Evolutionary conservation across 35 echinoderm and acorn worm genomes (phyloP), one percentile per base, ranked within the genome.

Genomic region (Nesometra sesokonis): DNA sequence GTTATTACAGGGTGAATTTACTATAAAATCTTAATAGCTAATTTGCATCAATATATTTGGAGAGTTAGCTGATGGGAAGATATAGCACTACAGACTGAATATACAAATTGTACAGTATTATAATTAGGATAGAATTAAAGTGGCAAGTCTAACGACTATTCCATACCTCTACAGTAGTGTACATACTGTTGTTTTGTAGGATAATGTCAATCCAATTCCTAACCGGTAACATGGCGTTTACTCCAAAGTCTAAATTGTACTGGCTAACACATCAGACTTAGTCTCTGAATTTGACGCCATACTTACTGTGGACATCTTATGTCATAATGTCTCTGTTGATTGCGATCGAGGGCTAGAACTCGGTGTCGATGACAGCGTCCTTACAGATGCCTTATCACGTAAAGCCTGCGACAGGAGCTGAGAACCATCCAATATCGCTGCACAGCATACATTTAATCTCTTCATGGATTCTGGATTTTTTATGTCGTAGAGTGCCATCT

Each of bases 371-470:
- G 81, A 38, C 30, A 67, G 52, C 52, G 52, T 67, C 23, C 52
- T 67, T 11, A 67, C 52, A 67, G 96, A 99, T 32, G 89, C 87
- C 36, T 91, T 94, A 37, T 99, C 89, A 19, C 93, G 89, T 32
- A 99, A 86, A 37, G 96, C 90, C 81, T 90, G 90, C 23, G 93
- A 91, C 19, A 99, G 88, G 2, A 92, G 88, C 29, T 94, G 94
- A 52, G 86, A 86, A 29, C 96, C 93, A 57, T 99, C 96, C 35
- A 91, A 88, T 11, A 99, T 85, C 0, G 96, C 90, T 35, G 89
- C 79, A 86, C 96, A 94, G 77, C 96, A 99, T 0, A 82, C 83
- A 5, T 87, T 88, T 43, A 94, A 38, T 83, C 88, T 84, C 38
- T 91, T 87, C 34, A 90, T 87, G 17, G 91, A 82, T 46, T 88